A percentile compares a stretch with the other conserved stretches of the same genome.
These are phyloP conservation scores for Schizopygopsis pylzovi DNA, from an alignment of 2,797 vertebrate species.

Conservation along the genomic window DNA sequence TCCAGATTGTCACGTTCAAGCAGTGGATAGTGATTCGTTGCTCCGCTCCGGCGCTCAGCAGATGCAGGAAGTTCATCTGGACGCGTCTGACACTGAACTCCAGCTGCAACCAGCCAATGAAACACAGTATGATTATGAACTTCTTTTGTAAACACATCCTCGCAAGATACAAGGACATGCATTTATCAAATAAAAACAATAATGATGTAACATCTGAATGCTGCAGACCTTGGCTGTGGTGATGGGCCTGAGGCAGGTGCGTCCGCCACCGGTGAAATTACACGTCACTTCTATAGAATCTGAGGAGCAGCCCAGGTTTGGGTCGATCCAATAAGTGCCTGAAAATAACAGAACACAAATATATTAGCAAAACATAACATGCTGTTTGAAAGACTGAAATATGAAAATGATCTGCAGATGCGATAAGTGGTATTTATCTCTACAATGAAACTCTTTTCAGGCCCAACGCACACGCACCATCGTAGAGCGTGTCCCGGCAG, in stretches of 20 bases:
- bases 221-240: conserved; percentile 89
- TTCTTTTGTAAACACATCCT: background rate
- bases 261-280: conserved; percentile 92
- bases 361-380: background rate
- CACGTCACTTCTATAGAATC: conserved; percentile 94
- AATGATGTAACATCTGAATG: background rate
- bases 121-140: background rate
- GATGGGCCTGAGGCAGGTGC: conserved; percentile 92
- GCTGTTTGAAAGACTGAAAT: background rate
- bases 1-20: conserved; percentile 89
- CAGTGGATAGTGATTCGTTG: conserved; percentile 96
- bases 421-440: background rate
- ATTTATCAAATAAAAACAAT: background rate
- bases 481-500: conserved; percentile 93
- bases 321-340: conserved; percentile 99
- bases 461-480: conserved; percentile 69
- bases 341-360: conserved; percentile 14
- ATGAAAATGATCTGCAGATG: background rate
- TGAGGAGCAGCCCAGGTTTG: conserved; percentile 93
- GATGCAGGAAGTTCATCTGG: conserved; percentile 96
- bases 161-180: background rate
- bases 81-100: conserved; percentile 86
- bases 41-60: conserved; percentile 91
- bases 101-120: conserved; percentile 77
- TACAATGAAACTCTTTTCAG: background rate